Conservation (phyloP, 2,797 vertebrate genomes). For the Pangasius djambal region DNA sequence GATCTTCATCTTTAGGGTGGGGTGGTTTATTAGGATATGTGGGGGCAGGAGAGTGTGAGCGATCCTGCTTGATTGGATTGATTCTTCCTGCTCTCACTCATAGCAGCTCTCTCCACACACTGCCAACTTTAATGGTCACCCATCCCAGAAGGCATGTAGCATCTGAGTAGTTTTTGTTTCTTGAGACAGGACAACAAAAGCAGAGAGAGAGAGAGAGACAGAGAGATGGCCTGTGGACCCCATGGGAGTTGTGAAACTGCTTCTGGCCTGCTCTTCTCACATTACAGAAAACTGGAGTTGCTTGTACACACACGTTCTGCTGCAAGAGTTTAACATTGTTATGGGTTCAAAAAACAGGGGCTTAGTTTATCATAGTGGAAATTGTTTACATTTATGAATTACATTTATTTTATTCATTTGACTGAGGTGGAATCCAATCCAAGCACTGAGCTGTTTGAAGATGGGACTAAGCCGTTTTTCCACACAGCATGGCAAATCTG, state of each 20-base stretch:
- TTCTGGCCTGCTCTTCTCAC: constrained; percentile 72
- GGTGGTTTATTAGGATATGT: constrained; percentile 43
- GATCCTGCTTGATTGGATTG: constrained; percentile 76
- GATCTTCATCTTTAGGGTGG: constrained; percentile 1
- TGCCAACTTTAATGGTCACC: constrained; percentile 73
- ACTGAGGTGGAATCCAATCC: neutral
- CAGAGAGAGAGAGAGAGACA: constrained; percentile 45
- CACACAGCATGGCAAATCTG: neutral
- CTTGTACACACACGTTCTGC: constrained; percentile 23
- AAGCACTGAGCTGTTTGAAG: neutral
- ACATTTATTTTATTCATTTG: neutral
- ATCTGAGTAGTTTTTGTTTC: constrained; percentile 74
- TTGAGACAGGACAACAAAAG: constrained; percentile 75
- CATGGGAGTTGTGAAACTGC: constrained; percentile 75
- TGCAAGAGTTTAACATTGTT: constrained; percentile 13
- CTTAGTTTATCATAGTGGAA: neutral
- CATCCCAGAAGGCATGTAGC: constrained; percentile 77
- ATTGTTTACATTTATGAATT: neutral
- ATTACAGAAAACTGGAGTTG: constrained; percentile 62
- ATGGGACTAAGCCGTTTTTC: neutral
- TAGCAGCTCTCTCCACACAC: constrained; percentile 73
- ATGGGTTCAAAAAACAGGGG: neutral
- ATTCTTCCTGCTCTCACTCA: constrained; percentile 75
- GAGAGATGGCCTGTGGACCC: constrained; percentile 59
- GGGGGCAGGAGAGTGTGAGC: constrained; percentile 54